Percentiles rank a stretch among this genome's conserved stretches.
Evolutionary conservation across 2,113 vertebrate genomes (phyloP).

Genomic region (Grus americana): DNA sequence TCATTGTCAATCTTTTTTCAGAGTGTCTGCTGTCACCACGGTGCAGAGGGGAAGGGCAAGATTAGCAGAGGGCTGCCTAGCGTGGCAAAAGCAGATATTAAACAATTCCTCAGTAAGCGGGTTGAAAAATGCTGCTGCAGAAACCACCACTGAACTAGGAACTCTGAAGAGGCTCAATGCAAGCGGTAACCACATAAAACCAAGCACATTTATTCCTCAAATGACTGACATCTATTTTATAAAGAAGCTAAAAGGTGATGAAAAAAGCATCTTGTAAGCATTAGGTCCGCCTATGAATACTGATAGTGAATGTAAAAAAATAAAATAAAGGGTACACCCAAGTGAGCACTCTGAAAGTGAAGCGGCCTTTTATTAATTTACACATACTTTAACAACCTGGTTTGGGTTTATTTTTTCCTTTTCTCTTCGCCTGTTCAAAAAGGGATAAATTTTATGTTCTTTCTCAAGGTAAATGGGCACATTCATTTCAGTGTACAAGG

Average conservation of each 20-base stretch:
- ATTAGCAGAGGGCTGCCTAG: not conserved
- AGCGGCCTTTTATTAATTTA: not conserved
- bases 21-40: accelerated
- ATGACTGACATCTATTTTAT: not conserved
- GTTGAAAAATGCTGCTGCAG: not conserved
- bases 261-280: not conserved
- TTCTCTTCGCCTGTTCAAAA: not conserved
- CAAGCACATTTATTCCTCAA: not conserved
- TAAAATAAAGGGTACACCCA: not conserved
- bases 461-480: not conserved
- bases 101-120: no score
- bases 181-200: not conserved
- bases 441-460: not conserved
- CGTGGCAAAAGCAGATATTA: not conserved
- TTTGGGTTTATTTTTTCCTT: not conserved
- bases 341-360: not conserved
- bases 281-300: not conserved
- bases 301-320: not conserved
- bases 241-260: not conserved
- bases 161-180: not conserved
- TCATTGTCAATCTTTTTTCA: not conserved
- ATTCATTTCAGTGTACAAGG: not conserved
- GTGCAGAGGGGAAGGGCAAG: not conserved
- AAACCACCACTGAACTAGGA: not conserved
- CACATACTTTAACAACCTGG: accelerated